A percentile compares a stretch with the other conserved stretches of the same genome.
phyloP scores from a whole-genome alignment of 2,797 vertebrate genomes.

The Sitta carolinensis region DNA sequence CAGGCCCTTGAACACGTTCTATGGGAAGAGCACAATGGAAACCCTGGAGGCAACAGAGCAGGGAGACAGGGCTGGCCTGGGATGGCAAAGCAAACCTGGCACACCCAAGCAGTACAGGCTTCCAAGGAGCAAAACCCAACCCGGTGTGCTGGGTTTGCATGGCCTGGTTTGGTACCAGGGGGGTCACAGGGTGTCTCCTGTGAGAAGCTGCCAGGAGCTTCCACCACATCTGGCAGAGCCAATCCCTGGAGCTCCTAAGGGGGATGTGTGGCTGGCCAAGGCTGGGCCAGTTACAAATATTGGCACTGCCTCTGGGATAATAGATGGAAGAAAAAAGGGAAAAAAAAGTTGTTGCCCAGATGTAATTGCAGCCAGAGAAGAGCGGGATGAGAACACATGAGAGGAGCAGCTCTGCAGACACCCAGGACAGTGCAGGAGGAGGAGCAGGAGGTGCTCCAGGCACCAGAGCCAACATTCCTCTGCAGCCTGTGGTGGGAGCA shows the following conservation, averaged over 20 bases:
- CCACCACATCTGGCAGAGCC: neutral
- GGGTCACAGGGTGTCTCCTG: neutral
- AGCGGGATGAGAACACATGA: fast-evolving
- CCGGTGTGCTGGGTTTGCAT: fast-evolving
- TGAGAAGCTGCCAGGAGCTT: neutral
- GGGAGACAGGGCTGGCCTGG: neutral
- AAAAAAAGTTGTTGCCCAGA: neutral
- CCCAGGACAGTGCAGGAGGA: neutral
- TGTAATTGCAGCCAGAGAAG: neutral
- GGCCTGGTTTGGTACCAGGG: neutral
- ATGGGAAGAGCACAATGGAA: fast-evolving
- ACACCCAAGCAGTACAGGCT: fast-evolving
- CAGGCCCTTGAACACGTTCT: neutral
- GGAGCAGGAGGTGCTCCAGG: neutral
- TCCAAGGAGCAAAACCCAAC: neutral
- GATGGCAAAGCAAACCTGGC: neutral
- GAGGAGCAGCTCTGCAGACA: neutral
- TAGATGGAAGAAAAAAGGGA: neutral
- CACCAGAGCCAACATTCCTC: too few relatives aligned
- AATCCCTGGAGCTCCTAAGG: too few relatives aligned
- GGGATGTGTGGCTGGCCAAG: neutral
- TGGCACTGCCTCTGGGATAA: neutral
- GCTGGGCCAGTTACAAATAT: too few relatives aligned
- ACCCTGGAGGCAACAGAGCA: neutral
- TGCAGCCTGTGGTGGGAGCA: neutral